Base-by-base conservation (phyloP, 1,140 invertebrate genomes). In the Ips nitidus region DNA sequence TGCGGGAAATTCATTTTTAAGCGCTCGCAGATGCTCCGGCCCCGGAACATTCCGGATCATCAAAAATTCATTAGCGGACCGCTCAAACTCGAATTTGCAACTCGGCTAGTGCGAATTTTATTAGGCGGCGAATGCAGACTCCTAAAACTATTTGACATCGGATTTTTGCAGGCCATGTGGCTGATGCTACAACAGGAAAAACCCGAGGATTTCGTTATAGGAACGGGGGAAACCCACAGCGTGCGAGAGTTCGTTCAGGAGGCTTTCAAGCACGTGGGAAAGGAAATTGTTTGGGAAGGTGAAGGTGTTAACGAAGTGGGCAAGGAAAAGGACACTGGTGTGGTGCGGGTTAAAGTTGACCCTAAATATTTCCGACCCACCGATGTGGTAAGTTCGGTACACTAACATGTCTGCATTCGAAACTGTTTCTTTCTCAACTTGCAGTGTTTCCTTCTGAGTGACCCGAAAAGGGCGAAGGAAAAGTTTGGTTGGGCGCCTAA, bases 151-250 rank as follows among this genome's bases (percentile, higher is more conserved):
- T 50, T 50, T 50, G 45, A 50, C 45, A 2, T 50, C 36, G 2
- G 52, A 62, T 68, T 60, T 22, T 63, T 83, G 3, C 77, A 97
- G 92, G 98, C 97, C 6, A 99, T 99, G 98, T 99, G 97, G 97
- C 81, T 97, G 78, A 99, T 99, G 94, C 83, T 99, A n/a, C 98
- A 99, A 81, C 91, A 94, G 80, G 88, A 95, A 0, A 82, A 83
- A 52, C 93, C 98, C 0, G 93, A 98, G 57, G 97, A 99, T 83
- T 99, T 92, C 86, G 97, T 99, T 1, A 96, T 99, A 75, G 95
- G 98, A 1, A 99, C 96, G 2, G 96, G 96, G 22, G 91, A 97
- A 82, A 88, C 90, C 3, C 95, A 98, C 80, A 98, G 94, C 81
- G 97, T 99, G 1, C 84, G 93, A 47, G 94, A 99, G 84, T 99